Evolutionary conservation across 2,113 vertebrate species (phyloP), one percentile per base, ranked within the genome.

Genomic region (Poecile atricapillus): DNA sequence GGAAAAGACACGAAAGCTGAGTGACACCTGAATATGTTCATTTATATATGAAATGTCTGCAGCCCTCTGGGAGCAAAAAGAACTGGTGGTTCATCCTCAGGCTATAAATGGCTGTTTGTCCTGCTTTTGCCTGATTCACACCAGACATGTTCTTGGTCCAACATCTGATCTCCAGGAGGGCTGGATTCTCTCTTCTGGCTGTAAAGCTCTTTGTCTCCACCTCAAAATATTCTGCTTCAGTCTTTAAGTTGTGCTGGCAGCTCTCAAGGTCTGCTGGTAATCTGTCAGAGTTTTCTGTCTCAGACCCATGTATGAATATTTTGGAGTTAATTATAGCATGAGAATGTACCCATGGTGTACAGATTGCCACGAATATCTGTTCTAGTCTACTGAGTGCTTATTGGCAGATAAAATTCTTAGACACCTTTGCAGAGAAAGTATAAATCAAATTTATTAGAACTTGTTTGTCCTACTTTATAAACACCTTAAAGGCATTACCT

Each of bases 401-500:
- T 3, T 12, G 39, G 47, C 24, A 79, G 31, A 17, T 10, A 56
- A 30, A 56, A 39, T 16, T 62, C 15, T 62, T 74, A 67, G 27
- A 65, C 13, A n/a, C 1, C 9, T 64, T 50, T 68, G 3, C 4
- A 35, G 39, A 76, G 27, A 63, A 89, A 55, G 4, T 52, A 20
- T 35, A 64, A 55, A 64, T 9, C 18, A 28, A 84, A 69, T 13
- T 43, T 2, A n/a, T 35, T 60, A 27, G 35, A 28, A 6, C 25
- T 62, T 77, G 24, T 43, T 50, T 28, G 3, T 62, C 9, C 4
- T 3, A 15, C 3, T 58, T 68, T 68, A 14, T 7, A 64, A 3
- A 68, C 10, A 60, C 4, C 2, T 83, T 52, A 58, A 86, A 39
- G 22, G 4, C 0, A 0, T 37, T 55, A 24, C 2, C 6, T 30